Conservation (phyloP, 2,797 vertebrate genomes). For the Chiloscyllium punctatum region DNA sequence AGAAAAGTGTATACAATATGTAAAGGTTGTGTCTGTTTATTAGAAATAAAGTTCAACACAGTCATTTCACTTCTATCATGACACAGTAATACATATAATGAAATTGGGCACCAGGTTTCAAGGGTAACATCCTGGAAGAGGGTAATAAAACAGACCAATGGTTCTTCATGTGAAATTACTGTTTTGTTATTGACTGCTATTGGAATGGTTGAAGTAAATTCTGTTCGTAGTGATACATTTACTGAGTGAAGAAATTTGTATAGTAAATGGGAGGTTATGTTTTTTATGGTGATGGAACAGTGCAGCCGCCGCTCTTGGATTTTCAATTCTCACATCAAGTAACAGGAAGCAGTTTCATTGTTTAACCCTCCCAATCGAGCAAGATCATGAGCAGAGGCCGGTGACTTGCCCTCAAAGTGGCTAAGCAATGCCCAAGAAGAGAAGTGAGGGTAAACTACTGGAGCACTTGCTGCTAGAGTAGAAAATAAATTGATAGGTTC, state of each 20-base stretch:
- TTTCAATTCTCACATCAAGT: not conserved
- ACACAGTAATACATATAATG: not conserved
- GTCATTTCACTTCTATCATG: not conserved
- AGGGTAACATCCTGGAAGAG: not conserved
- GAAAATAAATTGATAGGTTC: not conserved
- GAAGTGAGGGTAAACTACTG: too few relatives aligned
- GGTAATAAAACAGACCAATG: not conserved
- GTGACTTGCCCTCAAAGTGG: too few relatives aligned
- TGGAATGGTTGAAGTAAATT: not conserved
- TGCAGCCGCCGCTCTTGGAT: not conserved
- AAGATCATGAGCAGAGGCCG: not conserved
- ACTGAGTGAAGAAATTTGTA: not conserved
- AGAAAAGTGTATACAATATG: not conserved
- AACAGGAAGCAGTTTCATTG: not conserved
- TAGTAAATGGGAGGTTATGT: not conserved
- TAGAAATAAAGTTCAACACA: not conserved
- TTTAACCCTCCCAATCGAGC: not conserved
- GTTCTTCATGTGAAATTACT: not conserved
- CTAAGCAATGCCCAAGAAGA: not conserved
- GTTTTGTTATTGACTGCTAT: not conserved
- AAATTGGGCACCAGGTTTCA: not conserved
- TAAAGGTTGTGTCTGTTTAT: not conserved
- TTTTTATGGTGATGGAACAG: not conserved
- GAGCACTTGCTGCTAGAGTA: not conserved
- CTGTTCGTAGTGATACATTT: not conserved